phyloP scores from a whole-genome alignment of 2,113 vertebrate species.

The Rhinichthys klamathensis region DNA sequence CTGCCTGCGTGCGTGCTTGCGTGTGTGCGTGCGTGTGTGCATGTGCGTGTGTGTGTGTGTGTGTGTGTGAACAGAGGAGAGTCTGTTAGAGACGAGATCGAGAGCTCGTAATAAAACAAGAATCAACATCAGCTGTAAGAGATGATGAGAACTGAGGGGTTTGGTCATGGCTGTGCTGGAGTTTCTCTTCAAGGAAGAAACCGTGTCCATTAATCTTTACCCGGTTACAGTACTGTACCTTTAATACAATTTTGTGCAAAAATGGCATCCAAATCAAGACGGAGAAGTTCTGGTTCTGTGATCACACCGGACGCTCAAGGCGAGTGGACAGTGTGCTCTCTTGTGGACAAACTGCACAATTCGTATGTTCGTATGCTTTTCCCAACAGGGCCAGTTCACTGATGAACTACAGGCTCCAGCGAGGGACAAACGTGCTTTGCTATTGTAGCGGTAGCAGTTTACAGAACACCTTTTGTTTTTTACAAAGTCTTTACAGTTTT shows the following conservation, averaged over 20 bases:
- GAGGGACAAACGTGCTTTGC: constrained; percentile 12
- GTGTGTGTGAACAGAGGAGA: too few relatives aligned
- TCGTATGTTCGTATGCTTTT: background rate
- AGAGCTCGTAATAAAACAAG: too few relatives aligned
- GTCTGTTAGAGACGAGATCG: too few relatives aligned
- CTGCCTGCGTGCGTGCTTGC: too few relatives aligned
- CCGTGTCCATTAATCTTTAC: too few relatives aligned
- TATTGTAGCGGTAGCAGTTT: constrained; percentile 30
- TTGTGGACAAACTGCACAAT: background rate
- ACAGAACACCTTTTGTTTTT: constrained; percentile 43
- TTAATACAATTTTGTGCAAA: background rate
- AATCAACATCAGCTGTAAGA: too few relatives aligned
- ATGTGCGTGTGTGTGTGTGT: too few relatives aligned
- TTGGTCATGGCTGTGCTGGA: too few relatives aligned
- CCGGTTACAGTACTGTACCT: too few relatives aligned
- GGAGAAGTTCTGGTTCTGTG: background rate
- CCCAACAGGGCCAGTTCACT: background rate
- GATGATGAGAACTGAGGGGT: too few relatives aligned
- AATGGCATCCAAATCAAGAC: background rate
- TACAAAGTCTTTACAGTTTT: constrained; percentile 33
- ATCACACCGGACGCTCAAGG: background rate
- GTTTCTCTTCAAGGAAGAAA: too few relatives aligned
- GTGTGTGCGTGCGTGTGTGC: too few relatives aligned
- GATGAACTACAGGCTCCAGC: constrained; percentile 23
- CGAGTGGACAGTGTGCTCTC: background rate